Base-by-base conservation (phyloP, 2,888 invertebrate species). In the Volucella zonaria region DNA sequence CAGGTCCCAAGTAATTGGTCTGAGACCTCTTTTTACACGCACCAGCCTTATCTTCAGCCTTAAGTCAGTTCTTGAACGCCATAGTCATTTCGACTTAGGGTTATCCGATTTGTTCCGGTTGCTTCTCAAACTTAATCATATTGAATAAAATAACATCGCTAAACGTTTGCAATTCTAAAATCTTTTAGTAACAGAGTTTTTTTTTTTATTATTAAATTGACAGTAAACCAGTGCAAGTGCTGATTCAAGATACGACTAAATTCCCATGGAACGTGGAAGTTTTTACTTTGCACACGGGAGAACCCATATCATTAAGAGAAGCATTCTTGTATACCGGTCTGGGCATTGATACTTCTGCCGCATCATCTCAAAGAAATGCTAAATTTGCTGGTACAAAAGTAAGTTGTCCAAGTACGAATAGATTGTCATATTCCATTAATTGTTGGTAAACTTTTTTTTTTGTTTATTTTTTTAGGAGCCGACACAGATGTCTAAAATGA, bases 211-310 rank as follows among this genome's bases (percentile, higher is more conserved):
- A 6, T 31, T 4, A 31, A 31, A 70, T 70, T 86, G 87, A 38
- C 40, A 91, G 90, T 77, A 82, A 88, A 81, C 77, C 87, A 10
- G 88, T 89, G 42, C 87, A 87, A 10, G 73, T 91, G 12, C 78
- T 86, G 9, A 87, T 88, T 59, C 83, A 89, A 51, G 87, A 87
- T 52, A 81, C 87, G 11, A 82, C 87, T 14, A 86, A 89, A 31
- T 88, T 88, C 4, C 83, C 87, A 1, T 89, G 89, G 49, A 91
- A 91, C 77, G 93, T 94, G 0, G 93, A 94, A 87, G 87, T 93
- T 0, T 87, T 90, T 51, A 87, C 90, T 2, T 87, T 83, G 8
- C 89, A 90, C 18, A 87, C 88, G 42, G 88, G 89, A 2, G 89
- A 90, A 1, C 77, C 88, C 2, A 90, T 91, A 31, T 93, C 93